Conservation (phyloP, 2,797 vertebrate species). For the Paguma larvata region DNA sequence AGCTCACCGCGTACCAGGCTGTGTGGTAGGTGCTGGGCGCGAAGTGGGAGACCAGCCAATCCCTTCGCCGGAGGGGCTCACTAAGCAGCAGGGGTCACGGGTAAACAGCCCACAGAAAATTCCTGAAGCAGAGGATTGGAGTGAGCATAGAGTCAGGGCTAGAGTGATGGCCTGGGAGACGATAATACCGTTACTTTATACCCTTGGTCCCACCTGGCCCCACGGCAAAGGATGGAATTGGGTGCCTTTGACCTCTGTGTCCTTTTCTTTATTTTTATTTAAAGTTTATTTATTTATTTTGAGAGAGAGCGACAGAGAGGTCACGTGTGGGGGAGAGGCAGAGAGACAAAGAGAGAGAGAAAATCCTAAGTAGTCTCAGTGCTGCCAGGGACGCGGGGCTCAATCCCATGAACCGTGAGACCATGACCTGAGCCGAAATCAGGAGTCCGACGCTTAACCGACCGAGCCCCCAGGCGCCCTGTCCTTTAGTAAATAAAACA, state of each 20-base stretch:
- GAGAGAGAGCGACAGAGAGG: too few species aligned
- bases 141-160: not conserved
- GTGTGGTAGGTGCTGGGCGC: accelerated
- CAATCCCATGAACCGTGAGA: too few species aligned
- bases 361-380: too few species aligned
- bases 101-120: not conserved
- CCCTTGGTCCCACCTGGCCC: too few species aligned
- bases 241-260: not conserved
- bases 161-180: not conserved
- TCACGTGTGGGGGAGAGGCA: too few species aligned
- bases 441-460: too few species aligned
- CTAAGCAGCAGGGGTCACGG: not conserved
- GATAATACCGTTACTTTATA: not conserved
- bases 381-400: too few species aligned
- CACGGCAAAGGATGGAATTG: not conserved
- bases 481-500: not conserved
- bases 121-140: not conserved
- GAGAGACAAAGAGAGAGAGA: too few species aligned
- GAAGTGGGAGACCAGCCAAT: not conserved
- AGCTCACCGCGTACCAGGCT: accelerated
- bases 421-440: too few species aligned
- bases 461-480: too few species aligned
- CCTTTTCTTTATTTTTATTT: conserved; percentile 26
- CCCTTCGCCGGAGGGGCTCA: not conserved
- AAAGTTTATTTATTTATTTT: too few species aligned